Percentiles rank a stretch among this genome's conserved stretches.
Conservation (phyloP, 2,888 invertebrate genomes). For the Carabus problematicus region DNA sequence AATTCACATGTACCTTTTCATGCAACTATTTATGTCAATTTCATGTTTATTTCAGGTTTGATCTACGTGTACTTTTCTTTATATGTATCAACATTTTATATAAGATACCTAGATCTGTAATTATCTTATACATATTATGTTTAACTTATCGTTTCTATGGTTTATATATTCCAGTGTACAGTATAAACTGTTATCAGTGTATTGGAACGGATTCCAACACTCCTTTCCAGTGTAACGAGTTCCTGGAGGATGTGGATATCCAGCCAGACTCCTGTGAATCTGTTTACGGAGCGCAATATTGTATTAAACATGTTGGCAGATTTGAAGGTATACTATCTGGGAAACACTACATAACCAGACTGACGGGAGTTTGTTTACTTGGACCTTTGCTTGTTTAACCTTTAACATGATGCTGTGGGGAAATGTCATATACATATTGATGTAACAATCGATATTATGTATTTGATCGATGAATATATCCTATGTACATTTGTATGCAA, state of each 20-base stretch:
- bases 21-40: too few relatives aligned
- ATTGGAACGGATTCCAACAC: conserved; percentile 78
- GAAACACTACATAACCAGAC: too few relatives aligned
- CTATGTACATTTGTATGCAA: background rate
- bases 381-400: too few relatives aligned
- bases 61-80: too few relatives aligned
- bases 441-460: too few relatives aligned
- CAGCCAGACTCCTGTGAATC: conserved; percentile 74
- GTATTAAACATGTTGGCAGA: conserved; percentile 92
- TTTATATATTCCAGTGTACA: conserved; percentile 66
- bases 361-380: too few relatives aligned
- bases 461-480: too few relatives aligned
- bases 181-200: conserved; percentile 88
- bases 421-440: too few relatives aligned
- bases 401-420: too few relatives aligned
- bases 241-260: conserved; percentile 71
- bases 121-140: conserved; percentile 18
- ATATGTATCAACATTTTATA: background rate
- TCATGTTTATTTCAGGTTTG: too few relatives aligned
- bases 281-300: conserved; percentile 86
- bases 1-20: too few relatives aligned
- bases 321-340: conserved; percentile 75
- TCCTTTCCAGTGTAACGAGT: conserved; percentile 87
- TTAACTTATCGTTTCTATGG: conserved; percentile 52
- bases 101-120: background rate